Conservation (phyloP, 2,888 invertebrate genomes). For the Arrhopalites spinosus region DNA sequence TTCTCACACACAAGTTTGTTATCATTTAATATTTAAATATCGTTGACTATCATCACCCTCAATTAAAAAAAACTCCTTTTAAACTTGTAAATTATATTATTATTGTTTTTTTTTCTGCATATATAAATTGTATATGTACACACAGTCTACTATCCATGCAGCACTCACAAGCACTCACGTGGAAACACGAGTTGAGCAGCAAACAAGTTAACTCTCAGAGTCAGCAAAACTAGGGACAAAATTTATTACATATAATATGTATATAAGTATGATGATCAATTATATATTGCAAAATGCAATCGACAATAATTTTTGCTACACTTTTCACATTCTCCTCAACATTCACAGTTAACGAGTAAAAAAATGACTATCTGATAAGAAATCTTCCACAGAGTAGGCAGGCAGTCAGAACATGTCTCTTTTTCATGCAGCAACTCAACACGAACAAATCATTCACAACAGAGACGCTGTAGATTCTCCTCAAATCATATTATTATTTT, state of each 20-base stretch:
- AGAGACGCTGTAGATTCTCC: neutral
- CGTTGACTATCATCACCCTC: neutral
- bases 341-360: neutral
- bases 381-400: neutral
- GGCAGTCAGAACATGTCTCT: neutral
- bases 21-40: slow-evolving; percentile 1
- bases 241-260: neutral
- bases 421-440: slow-evolving; percentile 4
- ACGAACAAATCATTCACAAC: slow-evolving; percentile 12
- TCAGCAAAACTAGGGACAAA: slow-evolving; percentile 1
- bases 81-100: neutral
- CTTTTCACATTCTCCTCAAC: neutral
- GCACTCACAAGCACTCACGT: neutral
- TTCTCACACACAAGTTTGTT: neutral
- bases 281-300: neutral
- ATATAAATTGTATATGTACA: neutral
- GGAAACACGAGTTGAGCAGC: slow-evolving; percentile 21
- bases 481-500: no score
- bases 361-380: neutral
- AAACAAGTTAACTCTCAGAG: neutral
- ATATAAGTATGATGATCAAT: neutral
- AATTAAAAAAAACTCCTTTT: neutral
- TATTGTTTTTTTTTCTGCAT: neutral
- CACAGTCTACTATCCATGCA: neutral
- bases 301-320: slow-evolving; percentile 4